phyloP scores from a whole-genome alignment of 2,888 invertebrate genomes.

The Pachliopta kotzebuea region DNA sequence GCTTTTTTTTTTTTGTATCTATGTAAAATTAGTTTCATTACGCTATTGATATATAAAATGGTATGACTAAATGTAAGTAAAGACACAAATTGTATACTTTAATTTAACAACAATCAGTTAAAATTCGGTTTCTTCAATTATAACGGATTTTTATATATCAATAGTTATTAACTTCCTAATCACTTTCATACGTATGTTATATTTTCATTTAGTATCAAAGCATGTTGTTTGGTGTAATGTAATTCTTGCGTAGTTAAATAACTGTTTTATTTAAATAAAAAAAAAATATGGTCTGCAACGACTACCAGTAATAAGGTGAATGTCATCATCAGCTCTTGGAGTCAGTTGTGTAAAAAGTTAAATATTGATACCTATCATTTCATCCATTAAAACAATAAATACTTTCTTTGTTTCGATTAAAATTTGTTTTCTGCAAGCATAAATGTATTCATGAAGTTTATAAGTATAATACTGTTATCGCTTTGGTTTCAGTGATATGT shows the following conservation, averaged over 20 bases:
- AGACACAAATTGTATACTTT: neutral
- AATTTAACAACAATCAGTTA: too few relatives aligned
- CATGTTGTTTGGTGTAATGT: too few relatives aligned
- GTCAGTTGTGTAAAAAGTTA: too few relatives aligned
- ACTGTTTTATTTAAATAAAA: too few relatives aligned
- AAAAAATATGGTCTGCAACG: too few relatives aligned
- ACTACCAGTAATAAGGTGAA: too few relatives aligned
- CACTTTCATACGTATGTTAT: neutral
- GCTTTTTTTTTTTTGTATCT: slow-evolving; percentile 43
- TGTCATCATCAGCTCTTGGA: too few relatives aligned
- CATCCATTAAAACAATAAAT: neutral
- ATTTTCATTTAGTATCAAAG: neutral
- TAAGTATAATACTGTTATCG: neutral
- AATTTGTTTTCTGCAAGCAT: neutral
- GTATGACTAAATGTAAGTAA: too few relatives aligned
- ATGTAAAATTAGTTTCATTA: slow-evolving; percentile 10
- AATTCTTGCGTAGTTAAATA: too few relatives aligned
- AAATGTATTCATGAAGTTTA: neutral
- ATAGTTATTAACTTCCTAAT: neutral
- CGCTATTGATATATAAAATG: neutral
- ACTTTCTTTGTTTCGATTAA: neutral
- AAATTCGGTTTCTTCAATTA: neutral
- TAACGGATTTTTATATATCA: neutral
- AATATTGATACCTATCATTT: neutral
- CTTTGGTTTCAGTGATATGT: slow-evolving; percentile 14